phyloP scores from a whole-genome alignment of 2,888 invertebrate species.

The Caenorhabditis becei region DNA sequence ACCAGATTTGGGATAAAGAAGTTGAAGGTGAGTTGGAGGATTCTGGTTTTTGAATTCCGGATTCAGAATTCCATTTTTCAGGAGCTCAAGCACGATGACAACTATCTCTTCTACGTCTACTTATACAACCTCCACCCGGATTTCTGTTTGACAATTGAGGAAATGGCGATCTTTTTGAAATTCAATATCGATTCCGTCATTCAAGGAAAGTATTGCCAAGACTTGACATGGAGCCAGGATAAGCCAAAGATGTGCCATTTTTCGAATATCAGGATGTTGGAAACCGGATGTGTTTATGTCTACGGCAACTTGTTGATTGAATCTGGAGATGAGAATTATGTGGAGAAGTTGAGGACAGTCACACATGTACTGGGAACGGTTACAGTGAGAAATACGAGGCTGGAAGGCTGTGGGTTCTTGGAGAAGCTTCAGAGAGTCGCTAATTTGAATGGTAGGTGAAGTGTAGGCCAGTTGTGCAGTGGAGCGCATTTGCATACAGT shows the following conservation, averaged over 20 bases:
- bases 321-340: constrained; percentile 27
- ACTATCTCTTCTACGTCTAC: neutral
- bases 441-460: constrained; percentile 5
- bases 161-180: neutral
- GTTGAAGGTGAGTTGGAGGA: neutral
- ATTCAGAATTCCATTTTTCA: neutral
- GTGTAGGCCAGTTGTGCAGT: no score
- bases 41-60: no score
- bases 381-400: neutral
- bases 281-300: neutral
- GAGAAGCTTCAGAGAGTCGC: neutral
- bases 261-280: neutral
- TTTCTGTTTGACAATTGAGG: constrained; percentile 25
- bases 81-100: neutral
- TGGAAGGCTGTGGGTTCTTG: neutral
- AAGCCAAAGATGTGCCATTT: neutral
- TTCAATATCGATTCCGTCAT: neutral
- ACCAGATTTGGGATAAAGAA: neutral
- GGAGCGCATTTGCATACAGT: no score
- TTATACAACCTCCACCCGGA: constrained; percentile 23
- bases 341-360: neutral
- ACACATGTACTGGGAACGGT: constrained; percentile 2
- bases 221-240: neutral
- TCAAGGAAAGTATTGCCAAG: constrained; percentile 21
- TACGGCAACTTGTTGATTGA: constrained; percentile 9